Evolutionary conservation across 1,140 invertebrate genomes (phyloP).

Genomic region (Lasioglossum baleicum): DNA sequence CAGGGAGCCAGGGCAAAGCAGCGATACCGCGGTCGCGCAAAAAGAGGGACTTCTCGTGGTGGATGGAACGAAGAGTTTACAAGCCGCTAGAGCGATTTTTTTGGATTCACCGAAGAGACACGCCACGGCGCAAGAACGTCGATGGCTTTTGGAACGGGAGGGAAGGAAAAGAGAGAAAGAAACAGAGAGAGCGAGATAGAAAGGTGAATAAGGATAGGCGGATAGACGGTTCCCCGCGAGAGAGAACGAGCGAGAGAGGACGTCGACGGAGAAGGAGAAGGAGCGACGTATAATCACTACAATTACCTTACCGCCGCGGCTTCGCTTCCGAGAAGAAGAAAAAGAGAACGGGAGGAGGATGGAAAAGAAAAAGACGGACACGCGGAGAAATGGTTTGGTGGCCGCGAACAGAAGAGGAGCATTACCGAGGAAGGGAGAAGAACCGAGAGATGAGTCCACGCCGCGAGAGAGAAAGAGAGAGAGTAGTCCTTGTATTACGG

Average conservation of each 20-base stretch:
- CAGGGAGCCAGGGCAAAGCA: slow-evolving; percentile 14
- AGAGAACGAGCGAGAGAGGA: slow-evolving; percentile 41
- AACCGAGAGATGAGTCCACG: slow-evolving; percentile 36
- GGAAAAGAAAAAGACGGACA: slow-evolving; percentile 41
- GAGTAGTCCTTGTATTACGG: slow-evolving; percentile 48
- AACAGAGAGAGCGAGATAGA: slow-evolving; percentile 29
- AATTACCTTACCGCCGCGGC: slow-evolving; percentile 72
- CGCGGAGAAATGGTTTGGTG: slow-evolving; percentile 58
- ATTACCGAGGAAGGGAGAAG: slow-evolving; percentile 27
- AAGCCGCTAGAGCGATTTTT: slow-evolving; percentile 60
- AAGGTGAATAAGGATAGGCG: slow-evolving; percentile 12
- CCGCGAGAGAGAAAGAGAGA: background rate
- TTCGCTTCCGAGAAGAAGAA: slow-evolving; percentile 72
- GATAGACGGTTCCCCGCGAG: slow-evolving; percentile 6
- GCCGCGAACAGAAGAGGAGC: slow-evolving; percentile 38
- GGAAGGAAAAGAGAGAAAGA: slow-evolving; percentile 21
- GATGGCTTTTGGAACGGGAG: slow-evolving; percentile 30
- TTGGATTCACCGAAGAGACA: slow-evolving; percentile 59
- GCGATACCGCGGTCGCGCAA: background rate
- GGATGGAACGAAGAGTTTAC: slow-evolving; percentile 45
- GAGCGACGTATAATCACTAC: slow-evolving; percentile 70
- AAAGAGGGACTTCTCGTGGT: background rate
- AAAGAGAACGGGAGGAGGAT: slow-evolving; percentile 44
- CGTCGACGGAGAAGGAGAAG: slow-evolving; percentile 21
- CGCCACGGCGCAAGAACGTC: slow-evolving; percentile 40